A percentile compares a stretch with the other conserved stretches of the same genome.
Conservation (phyloP, 1,140 invertebrate species). For the Drosophila pseudoobscura region DNA sequence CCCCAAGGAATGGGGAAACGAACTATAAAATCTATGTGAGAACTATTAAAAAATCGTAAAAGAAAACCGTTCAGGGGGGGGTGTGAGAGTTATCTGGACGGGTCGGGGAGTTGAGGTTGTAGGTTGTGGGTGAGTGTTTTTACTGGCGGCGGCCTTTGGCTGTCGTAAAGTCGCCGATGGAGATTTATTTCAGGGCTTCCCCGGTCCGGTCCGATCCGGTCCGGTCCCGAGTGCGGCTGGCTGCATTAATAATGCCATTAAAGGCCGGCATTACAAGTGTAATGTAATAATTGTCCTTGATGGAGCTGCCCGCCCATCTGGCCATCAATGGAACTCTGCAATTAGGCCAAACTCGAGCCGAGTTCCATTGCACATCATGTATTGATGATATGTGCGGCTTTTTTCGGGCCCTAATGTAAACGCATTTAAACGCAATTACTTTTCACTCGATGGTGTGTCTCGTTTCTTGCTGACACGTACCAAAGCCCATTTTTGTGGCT, state of each 20-base stretch:
- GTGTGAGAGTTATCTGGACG: not conserved
- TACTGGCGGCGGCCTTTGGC: constrained; percentile 65
- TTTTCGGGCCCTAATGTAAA: constrained; percentile 69
- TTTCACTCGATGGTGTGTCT: constrained; percentile 59
- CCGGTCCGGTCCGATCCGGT: too few species aligned
- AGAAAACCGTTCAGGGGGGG: constrained; percentile 15
- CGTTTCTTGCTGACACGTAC: constrained; percentile 70
- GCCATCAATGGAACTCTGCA: constrained; percentile 22
- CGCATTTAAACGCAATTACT: constrained; percentile 81
- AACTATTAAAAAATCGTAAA: constrained; percentile 83
- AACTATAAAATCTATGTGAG: constrained; percentile 82
- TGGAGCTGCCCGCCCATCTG: constrained; percentile 25
- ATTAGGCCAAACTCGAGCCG: constrained; percentile 32
- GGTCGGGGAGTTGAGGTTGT: not conserved
- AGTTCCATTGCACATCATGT: constrained; percentile 37
- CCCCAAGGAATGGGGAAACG: constrained; percentile 25
- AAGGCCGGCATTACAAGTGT: constrained; percentile 71
- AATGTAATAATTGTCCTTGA: constrained; percentile 80
- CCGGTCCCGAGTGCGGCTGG: not conserved
- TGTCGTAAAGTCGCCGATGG: constrained; percentile 72
- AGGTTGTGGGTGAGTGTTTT: constrained; percentile 56
- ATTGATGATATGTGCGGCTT: not conserved
- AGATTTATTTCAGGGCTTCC: constrained; percentile 49
- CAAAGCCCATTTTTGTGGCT: constrained; percentile 65
- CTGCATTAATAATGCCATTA: constrained; percentile 76